phyloP scores from a whole-genome alignment of 2,113 vertebrate genomes.

The Rhea pennata region DNA sequence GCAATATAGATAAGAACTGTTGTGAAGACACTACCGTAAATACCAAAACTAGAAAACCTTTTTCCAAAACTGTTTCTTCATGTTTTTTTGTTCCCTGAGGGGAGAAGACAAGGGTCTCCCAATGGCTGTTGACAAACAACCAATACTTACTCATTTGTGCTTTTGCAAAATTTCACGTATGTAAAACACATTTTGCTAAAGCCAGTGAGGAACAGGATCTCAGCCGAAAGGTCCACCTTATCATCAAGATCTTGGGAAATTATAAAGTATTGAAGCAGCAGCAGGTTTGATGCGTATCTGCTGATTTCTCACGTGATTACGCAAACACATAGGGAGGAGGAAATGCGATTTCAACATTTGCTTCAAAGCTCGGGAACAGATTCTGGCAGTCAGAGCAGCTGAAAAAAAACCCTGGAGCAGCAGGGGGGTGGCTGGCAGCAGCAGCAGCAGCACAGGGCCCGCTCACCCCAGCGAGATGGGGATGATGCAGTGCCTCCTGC shows the following conservation, averaged over 20 bases:
- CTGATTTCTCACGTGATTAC: background rate
- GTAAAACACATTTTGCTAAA: background rate
- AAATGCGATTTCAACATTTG: background rate
- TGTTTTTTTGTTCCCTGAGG: background rate
- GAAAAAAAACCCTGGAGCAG: background rate
- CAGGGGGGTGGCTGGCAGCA: background rate
- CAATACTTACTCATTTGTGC: background rate
- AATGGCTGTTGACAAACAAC: background rate
- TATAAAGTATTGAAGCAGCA: background rate
- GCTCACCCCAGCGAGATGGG: too few relatives aligned
- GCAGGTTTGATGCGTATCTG: background rate
- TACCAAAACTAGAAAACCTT: background rate
- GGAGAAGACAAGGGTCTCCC: background rate
- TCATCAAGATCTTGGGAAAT: background rate
- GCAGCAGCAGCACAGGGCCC: background rate
- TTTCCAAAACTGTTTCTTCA: background rate
- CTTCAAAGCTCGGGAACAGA: background rate
- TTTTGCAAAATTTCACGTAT: background rate
- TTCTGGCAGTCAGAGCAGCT: accelerated
- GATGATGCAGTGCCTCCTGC: background rate
- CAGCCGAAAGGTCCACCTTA: background rate
- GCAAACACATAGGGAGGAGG: background rate
- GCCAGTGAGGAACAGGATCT: background rate
- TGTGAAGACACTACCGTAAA: background rate
- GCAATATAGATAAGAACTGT: background rate